Evolutionary conservation across 2,888 invertebrate genomes (phyloP).

Genomic region (Cheilosia urbana): DNA sequence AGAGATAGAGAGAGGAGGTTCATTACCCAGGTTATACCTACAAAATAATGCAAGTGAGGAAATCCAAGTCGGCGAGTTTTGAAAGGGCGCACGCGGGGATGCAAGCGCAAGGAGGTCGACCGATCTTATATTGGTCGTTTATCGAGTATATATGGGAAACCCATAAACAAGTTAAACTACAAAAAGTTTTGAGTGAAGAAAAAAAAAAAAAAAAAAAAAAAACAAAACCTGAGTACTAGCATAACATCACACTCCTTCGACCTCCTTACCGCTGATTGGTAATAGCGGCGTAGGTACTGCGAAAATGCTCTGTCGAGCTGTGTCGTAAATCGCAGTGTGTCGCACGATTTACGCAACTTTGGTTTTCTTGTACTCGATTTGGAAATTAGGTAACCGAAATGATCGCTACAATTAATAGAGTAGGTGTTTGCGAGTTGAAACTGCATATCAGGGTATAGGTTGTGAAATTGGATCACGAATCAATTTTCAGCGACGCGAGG

Average conservation of each 20-base stretch:
- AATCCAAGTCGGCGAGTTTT: background rate
- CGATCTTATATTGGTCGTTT: conserved; percentile 12
- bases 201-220: no score
- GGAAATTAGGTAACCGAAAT: conserved; percentile 19
- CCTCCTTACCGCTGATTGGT: conserved; percentile 24
- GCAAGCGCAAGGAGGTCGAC: background rate
- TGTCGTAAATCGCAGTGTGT: conserved; percentile 11
- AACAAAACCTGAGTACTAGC: conserved; percentile 40
- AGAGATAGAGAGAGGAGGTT: background rate
- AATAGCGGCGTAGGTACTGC: background rate
- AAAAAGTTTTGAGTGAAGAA: background rate
- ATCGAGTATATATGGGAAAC: background rate
- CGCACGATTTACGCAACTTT: conserved; percentile 49
- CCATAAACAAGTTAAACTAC: conserved; percentile 25
- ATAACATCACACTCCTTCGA: conserved; percentile 34
- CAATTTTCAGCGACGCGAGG: no score
- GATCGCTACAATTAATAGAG: conserved; percentile 1
- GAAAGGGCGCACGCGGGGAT: conserved; percentile 22
- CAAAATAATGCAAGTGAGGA: background rate
- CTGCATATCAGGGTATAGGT: background rate
- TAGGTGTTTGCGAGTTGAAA: background rate
- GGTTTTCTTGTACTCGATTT: conserved; percentile 14
- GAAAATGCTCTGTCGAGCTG: conserved; percentile 7
- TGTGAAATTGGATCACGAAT: background rate
- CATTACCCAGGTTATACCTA: conserved; percentile 19